Evolutionary conservation across 2,888 invertebrate genomes (phyloP).

Genomic region (Eurois occulta): DNA sequence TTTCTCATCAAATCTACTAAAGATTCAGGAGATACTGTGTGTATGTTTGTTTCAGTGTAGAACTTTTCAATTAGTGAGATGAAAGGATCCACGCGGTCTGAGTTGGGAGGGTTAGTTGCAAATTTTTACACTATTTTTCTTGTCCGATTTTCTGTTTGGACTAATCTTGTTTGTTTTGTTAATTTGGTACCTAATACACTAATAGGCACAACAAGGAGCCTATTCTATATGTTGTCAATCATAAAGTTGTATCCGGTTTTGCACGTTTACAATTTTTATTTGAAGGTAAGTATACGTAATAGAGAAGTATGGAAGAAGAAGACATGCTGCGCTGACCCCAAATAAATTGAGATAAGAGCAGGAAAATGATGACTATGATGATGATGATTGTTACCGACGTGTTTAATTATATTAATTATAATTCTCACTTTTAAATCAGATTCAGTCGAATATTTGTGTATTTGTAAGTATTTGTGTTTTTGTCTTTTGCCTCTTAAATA

Average conservation of each 20-base stretch:
- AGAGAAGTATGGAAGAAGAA: too few relatives aligned
- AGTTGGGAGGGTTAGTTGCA: slow-evolving; percentile 28
- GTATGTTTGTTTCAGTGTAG: slow-evolving; percentile 48
- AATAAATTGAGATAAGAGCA: too few relatives aligned
- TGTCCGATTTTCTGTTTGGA: slow-evolving; percentile 3
- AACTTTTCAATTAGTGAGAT: slow-evolving; percentile 60
- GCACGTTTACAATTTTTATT: background rate
- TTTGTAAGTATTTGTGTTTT: too few relatives aligned
- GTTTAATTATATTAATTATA: too few relatives aligned
- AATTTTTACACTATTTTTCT: slow-evolving; percentile 26
- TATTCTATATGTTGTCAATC: background rate
- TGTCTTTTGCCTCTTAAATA: background rate
- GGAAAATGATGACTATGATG: too few relatives aligned
- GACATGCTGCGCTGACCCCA: too few relatives aligned
- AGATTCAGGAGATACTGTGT: slow-evolving; percentile 49
- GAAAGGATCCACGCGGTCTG: slow-evolving; percentile 46
- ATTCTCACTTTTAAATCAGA: background rate
- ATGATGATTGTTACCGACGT: background rate
- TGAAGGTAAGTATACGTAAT: background rate
- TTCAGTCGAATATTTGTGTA: background rate
- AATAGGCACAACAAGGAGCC: background rate
- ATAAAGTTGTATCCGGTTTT: background rate
- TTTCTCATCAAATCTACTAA: slow-evolving; percentile 41
- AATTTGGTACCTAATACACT: background rate
- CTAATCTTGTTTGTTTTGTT: slow-evolving; percentile 19